phyloP scores from a whole-genome alignment of 2,888 invertebrate species.

The Bursaphelenchus okinawaensis region DNA sequence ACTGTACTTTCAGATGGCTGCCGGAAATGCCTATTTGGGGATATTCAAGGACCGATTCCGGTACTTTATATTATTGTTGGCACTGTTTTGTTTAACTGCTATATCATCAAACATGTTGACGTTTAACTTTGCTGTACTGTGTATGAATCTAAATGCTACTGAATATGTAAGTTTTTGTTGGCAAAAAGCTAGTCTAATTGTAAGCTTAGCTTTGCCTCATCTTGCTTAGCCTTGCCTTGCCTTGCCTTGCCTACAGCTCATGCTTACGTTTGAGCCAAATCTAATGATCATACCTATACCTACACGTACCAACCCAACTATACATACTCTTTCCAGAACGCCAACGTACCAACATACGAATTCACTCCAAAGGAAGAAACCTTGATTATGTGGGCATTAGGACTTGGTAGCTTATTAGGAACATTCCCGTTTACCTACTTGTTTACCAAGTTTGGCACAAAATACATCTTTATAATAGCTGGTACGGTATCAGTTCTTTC shows the following conservation, averaged over 20 bases:
- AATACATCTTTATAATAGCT: conserved; percentile 19
- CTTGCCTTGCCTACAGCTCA: too few relatives aligned
- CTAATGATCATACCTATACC: not conserved
- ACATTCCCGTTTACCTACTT: conserved; percentile 44
- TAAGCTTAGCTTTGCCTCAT: not conserved
- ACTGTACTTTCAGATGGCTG: too few relatives aligned
- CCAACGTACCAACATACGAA: conserved; percentile 16
- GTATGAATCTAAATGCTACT: not conserved
- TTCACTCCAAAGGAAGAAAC: conserved; percentile 34
- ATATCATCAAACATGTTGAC: conserved; percentile 48
- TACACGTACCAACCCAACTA: not conserved
- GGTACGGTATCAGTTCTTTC: conserved; percentile 18
- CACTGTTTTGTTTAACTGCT: conserved; percentile 23
- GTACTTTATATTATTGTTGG: conserved; percentile 17
- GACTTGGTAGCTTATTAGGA: conserved; percentile 39
- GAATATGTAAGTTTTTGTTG: too few relatives aligned
- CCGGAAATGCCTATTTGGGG: not conserved
- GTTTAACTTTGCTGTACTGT: conserved; percentile 36
- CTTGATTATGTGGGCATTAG: conserved; percentile 39
- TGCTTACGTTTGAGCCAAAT: too few relatives aligned
- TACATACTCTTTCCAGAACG: conserved; percentile 1
- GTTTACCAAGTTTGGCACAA: conserved; percentile 41
- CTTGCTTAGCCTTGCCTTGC: not conserved
- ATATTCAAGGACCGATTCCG: conserved; percentile 16
- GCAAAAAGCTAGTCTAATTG: not conserved